Evolutionary conservation across 2,888 invertebrate species (phyloP).

Genomic region (Calephelis perditalis): DNA sequence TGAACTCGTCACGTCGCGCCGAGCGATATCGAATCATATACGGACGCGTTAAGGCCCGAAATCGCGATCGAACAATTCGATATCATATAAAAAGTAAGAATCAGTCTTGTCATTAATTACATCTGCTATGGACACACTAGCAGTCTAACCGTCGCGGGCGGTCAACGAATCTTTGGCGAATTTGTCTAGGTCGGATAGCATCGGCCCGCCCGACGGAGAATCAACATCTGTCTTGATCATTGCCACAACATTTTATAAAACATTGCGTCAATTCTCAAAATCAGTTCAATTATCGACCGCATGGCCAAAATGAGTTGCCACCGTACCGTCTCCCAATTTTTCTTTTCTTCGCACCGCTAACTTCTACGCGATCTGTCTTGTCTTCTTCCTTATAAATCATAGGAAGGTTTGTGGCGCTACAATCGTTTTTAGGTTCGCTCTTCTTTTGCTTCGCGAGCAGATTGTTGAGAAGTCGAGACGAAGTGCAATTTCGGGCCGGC

Average conservation of each 20-base stretch:
- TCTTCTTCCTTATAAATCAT: conserved; percentile 39
- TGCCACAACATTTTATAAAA: conserved; percentile 20
- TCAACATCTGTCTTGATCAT: conserved; percentile 50
- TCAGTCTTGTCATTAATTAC: conserved; percentile 68
- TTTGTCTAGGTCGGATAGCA: conserved; percentile 28
- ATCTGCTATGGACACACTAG: conserved; percentile 43
- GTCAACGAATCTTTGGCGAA: conserved; percentile 62
- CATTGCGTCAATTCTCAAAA: conserved; percentile 18
- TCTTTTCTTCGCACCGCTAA: conserved; percentile 64
- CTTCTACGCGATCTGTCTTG: conserved; percentile 34
- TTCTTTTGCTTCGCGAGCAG: conserved; percentile 47
- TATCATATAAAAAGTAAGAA: conserved; percentile 69
- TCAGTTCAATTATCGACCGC: conserved; percentile 53
- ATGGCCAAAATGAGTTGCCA: conserved; percentile 66
- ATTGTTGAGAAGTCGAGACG: conserved; percentile 51
- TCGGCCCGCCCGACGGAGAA: conserved; percentile 36
- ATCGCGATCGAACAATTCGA: conserved; percentile 36
- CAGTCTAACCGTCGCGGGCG: conserved; percentile 32
- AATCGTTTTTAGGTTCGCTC: conserved; percentile 34
- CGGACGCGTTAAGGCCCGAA: conserved; percentile 36
- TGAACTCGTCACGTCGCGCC: conserved; percentile 8
- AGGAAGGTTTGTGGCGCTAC: conserved; percentile 40
- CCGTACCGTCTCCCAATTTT: conserved; percentile 63
- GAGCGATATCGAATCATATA: conserved; percentile 27
- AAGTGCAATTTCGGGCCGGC: conserved; percentile 51